phyloP scores from a whole-genome alignment of 2,888 invertebrate genomes.

The Aplocera efformata region DNA sequence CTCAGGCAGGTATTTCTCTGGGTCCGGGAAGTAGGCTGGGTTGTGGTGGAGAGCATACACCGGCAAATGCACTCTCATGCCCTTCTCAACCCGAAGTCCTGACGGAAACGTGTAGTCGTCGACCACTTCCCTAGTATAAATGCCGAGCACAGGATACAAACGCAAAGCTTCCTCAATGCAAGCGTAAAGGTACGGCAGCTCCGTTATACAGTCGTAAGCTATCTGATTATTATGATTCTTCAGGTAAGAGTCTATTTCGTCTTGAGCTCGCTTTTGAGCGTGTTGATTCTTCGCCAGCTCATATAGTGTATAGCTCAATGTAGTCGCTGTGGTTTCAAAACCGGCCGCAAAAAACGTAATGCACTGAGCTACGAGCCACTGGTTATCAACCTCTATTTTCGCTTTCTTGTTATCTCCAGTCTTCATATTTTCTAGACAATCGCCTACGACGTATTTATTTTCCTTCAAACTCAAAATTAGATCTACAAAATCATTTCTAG shows the following conservation, averaged over 20 bases:
- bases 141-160: constrained; percentile 52
- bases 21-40: constrained; percentile 53
- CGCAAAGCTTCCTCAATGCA: constrained; percentile 50
- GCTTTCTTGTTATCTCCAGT: constrained; percentile 33
- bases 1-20: constrained; percentile 51
- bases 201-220: constrained; percentile 40
- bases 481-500: constrained; percentile 53
- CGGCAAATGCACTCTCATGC: constrained; percentile 54
- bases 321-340: constrained; percentile 51
- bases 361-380: constrained; percentile 74
- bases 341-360: constrained; percentile 68
- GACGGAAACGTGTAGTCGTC: constrained; percentile 51
- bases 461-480: constrained; percentile 44
- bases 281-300: constrained; percentile 48
- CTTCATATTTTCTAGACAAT: constrained; percentile 42
- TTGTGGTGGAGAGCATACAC: constrained; percentile 50
- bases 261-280: constrained; percentile 34
- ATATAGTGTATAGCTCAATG: constrained; percentile 39
- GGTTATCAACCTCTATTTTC: constrained; percentile 49
- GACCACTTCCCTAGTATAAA: constrained; percentile 50
- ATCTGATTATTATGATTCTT: constrained; percentile 35
- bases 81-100: constrained; percentile 48
- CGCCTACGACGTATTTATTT: constrained; percentile 41
- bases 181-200: constrained; percentile 45
- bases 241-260: constrained; percentile 47